Evolutionary conservation across 2,888 invertebrate genomes (phyloP), one percentile per base, ranked within the genome.

Genomic region (Pristionchus entomophagus): DNA sequence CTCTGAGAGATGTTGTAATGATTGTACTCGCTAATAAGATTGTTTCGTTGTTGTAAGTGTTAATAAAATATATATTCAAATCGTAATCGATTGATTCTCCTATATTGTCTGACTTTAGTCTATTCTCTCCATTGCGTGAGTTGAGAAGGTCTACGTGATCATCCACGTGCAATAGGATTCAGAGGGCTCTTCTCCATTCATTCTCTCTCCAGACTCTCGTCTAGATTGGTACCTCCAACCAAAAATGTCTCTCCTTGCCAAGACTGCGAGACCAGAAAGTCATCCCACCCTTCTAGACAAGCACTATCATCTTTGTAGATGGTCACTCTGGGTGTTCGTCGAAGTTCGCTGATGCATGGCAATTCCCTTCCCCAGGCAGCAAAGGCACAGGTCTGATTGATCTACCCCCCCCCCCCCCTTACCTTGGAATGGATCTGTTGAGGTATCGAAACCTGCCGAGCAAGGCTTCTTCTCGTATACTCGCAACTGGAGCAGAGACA

Each of bases 401-500:
- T n/a, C n/a, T n/a, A 82, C 10, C 32, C 19, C 4, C 14, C 65
- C 35, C 8, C 35, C 2, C 65, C 8, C 45, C 22, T 17, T n/a
- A 8, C 29, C 29, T 26, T 45, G 19, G 14, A n/a, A 22, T 41
- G 32, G 35, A 32, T 32, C 32, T 10, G 22, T 80, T 22, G 51
- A 84, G 83, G 32, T 84, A 35, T 29, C 41, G 35, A 84, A 84
- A 22, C 83, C 83, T 2, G 32, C 62, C 22, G 83, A 53, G 56
- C 5, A 32, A 0, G 85, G 85, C n/a, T 85, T 85, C 85, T 85
- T 35, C 56, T 19, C 51, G 51, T 85, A 85, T 41, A 53, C 85
- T 85, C 85, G 85, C 56, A 85, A 85, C 35, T 85, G 85, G 85
- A 77, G 73, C 38, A 73, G 85, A 77, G 85, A 85, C 77, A 85